phyloP scores from a whole-genome alignment of 2,888 invertebrate species.

The Empis stercorea region DNA sequence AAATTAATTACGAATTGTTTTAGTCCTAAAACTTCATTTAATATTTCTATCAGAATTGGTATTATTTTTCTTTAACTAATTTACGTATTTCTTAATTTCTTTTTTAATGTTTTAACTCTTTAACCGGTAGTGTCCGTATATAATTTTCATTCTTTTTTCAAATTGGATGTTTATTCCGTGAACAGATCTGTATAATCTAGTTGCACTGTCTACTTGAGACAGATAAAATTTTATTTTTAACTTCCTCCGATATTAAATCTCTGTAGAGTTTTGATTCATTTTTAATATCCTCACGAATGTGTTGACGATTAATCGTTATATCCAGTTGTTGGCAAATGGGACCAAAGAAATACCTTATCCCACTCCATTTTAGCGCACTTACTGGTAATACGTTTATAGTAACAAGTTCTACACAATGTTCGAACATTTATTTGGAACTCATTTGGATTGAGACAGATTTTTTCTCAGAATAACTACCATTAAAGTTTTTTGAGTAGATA shows the following conservation, averaged over 20 bases:
- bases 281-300: neutral
- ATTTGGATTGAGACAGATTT: neutral
- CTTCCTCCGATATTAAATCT: neutral
- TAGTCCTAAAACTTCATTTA: no score
- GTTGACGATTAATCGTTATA: neutral
- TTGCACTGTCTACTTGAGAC: conserved; percentile 1
- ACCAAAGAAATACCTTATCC: neutral
- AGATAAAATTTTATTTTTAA: neutral
- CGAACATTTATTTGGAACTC: neutral
- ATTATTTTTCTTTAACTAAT: no score
- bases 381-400: neutral
- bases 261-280: neutral
- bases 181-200: conserved; percentile 3
- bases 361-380: neutral
- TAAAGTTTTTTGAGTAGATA: neutral
- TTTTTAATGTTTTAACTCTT: no score
- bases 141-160: neutral
- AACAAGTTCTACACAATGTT: neutral
- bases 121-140: neutral
- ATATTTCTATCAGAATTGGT: no score
- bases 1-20: no score
- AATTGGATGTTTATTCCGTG: conserved; percentile 1
- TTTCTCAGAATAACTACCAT: neutral
- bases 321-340: neutral
- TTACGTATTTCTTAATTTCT: no score